These are phyloP conservation scores for Rhingia rostrata DNA, from an alignment of 2,888 invertebrate genomes.

Conservation along the genomic window DNA sequence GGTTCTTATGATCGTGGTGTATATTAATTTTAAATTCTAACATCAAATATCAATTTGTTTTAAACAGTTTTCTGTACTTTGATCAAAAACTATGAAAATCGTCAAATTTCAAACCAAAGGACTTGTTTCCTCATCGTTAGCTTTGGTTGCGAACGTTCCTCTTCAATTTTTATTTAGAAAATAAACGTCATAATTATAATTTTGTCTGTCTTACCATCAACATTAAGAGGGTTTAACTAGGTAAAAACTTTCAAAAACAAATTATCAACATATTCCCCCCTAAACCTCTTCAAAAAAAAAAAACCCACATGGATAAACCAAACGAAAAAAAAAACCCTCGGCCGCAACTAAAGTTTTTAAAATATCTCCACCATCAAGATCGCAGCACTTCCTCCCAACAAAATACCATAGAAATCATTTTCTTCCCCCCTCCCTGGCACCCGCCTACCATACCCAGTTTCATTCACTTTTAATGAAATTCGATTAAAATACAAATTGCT, in stretches of 20 bases:
- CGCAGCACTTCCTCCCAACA: constrained; percentile 48
- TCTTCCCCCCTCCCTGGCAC: background rate
- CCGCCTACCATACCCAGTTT: constrained; percentile 24
- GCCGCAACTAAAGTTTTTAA: constrained; percentile 22
- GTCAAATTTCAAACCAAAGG: no score
- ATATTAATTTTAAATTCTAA: no score
- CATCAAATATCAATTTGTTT: no score
- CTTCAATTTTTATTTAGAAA: no score
- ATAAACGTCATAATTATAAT: no score
- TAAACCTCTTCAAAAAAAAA: background rate
- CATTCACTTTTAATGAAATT: constrained; percentile 66
- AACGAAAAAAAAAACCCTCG: constrained; percentile 19
- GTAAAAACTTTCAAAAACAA: background rate
- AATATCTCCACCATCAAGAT: constrained; percentile 58
- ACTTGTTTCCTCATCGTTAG: no score
- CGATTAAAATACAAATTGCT: constrained; percentile 73
- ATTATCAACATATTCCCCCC: background rate
- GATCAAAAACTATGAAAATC: no score
- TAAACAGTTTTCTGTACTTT: no score
- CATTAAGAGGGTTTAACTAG: background rate
- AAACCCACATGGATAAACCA: constrained; percentile 15
- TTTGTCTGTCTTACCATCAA: no score
- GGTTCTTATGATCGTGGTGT: no score
- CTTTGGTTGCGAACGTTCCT: no score
- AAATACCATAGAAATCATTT: constrained; percentile 46